Base-by-base conservation (phyloP, 1,140 invertebrate species). In the Panagrolaimus sp. region DNA sequence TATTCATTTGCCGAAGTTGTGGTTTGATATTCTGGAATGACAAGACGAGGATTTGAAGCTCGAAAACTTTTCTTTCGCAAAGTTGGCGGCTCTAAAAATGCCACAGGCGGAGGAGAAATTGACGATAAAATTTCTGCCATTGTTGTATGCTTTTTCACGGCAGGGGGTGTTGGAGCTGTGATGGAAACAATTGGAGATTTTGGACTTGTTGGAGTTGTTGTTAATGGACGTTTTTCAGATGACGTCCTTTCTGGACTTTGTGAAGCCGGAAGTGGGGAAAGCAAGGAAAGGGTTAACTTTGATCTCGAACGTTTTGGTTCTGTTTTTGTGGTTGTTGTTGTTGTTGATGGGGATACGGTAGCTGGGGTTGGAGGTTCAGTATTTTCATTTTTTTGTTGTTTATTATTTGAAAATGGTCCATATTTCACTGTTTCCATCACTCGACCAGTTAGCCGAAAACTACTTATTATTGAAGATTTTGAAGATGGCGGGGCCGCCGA, bases 341-440 rank as follows among this genome's bases (percentile, higher is more conserved):
- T 52, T 52, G 45, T 10, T 46, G 45, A 9, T 46, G 9, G 48
- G n/a, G 17, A 21, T n/a, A 26, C 52, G 2, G 21, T 28, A 2
- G 52, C 1, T 15, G 9, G 1, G 7, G 48, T 1, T 14, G 9
- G 7, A 1, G 52, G 9, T 21, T n/a, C 52, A 0, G 52, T 12
- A 21, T 58, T 58, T n/a, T n/a, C 21, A n/a, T 58, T 28, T 17
- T 58, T 58, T 21, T 58, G 21, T 21, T 58, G 21, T 28, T 58
- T 58, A 12, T 58, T 58, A 26, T 28, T 28, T 10, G 52, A 58
- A 58, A 58, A 58, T 21, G 52, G 52, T 0, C 52, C 52, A 58
- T 58, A n/a, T 24, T 14, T 5, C 0, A 58, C 52, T 12, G 28
- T 28, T 58, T 58, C 52, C 52, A 58, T 58, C 0, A 58, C 52